A percentile compares a stretch with the other conserved stretches of the same genome.
phyloP scores from a whole-genome alignment of 2,797 vertebrate genomes.

The Passerculus sandwichensis region DNA sequence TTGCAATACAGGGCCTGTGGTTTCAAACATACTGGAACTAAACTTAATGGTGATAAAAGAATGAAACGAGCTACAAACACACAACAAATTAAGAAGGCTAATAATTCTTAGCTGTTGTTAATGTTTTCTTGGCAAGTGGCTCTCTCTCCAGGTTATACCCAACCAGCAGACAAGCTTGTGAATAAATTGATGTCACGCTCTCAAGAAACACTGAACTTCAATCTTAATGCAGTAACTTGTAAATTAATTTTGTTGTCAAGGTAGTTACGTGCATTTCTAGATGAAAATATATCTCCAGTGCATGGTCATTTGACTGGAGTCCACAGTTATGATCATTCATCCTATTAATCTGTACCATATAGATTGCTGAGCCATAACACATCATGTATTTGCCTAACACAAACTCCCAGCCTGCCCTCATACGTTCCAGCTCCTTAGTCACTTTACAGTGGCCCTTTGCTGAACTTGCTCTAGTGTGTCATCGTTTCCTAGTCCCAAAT shows the following conservation, averaged over 20 bases:
- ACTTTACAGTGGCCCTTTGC: background rate
- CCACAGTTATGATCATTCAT: background rate
- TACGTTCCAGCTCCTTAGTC: background rate
- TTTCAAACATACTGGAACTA: background rate
- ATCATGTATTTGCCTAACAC: background rate
- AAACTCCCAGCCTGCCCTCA: background rate
- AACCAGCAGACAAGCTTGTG: background rate
- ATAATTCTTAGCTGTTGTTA: background rate
- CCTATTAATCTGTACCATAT: background rate
- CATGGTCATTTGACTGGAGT: background rate
- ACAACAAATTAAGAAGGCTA: background rate
- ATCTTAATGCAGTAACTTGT: background rate
- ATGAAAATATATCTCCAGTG: background rate
- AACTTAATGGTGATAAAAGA: background rate
- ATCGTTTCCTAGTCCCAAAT: background rate
- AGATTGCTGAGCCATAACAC: background rate
- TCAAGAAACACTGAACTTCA: background rate
- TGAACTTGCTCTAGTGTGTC: background rate
- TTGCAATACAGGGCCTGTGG: background rate
- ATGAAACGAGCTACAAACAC: background rate
- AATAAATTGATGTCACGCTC: background rate
- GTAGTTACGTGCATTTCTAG: background rate
- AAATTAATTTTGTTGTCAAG: background rate
- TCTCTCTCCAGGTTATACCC: background rate
- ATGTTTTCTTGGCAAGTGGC: background rate